Percentiles rank a stretch among this genome's conserved stretches.
Evolutionary conservation across 2,113 vertebrate genomes (phyloP).

Genomic region (Nettapus auritus): DNA sequence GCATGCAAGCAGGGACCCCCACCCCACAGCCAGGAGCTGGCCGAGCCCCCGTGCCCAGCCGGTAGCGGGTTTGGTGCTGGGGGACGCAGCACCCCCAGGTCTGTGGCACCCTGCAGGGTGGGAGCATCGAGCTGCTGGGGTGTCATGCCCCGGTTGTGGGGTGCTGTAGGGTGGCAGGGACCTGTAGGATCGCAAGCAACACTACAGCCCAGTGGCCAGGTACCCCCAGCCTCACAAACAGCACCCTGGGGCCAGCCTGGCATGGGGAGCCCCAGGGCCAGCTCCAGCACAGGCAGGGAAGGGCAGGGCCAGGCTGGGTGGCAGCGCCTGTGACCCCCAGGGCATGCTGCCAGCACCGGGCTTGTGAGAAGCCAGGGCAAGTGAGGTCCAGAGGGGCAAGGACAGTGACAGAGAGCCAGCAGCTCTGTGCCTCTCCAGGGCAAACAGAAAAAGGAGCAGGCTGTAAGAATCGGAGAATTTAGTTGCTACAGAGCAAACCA

Average conservation of each 20-base stretch:
- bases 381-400: background rate
- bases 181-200: background rate
- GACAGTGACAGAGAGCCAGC: background rate
- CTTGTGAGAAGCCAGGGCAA: background rate
- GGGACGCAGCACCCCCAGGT: background rate
- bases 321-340: background rate
- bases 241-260: accelerated
- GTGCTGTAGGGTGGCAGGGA: background rate
- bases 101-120: background rate
- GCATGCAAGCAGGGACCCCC: background rate
- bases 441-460: background rate
- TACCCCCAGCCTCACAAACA: background rate
- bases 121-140: background rate
- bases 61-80: background rate
- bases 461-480: background rate
- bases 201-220: background rate
- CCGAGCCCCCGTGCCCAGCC: background rate
- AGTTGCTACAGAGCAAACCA: background rate
- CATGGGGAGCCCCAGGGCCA: accelerated
- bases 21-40: background rate
- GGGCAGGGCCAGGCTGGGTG: background rate
- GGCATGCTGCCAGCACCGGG: background rate
- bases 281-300: background rate
- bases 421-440: background rate
- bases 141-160: background rate